Percentiles rank a stretch among this genome's conserved stretches.
Evolutionary conservation across 1,140 invertebrate species (phyloP).

Genomic region (Drosophila parabipectinata): DNA sequence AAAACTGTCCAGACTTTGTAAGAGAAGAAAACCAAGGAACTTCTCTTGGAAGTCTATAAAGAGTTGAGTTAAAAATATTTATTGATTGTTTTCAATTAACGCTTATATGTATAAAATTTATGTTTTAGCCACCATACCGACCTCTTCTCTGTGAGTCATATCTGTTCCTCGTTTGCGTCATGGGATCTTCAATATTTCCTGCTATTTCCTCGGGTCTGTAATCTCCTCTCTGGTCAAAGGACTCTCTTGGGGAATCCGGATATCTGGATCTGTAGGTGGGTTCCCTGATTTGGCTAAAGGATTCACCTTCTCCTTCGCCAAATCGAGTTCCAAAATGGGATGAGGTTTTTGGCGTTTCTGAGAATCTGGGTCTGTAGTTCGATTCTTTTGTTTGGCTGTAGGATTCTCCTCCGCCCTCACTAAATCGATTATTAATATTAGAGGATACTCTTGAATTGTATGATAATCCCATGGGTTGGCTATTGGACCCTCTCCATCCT

Average conservation of each 20-base stretch:
- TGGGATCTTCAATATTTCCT: constrained; percentile 40
- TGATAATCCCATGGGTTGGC: neutral
- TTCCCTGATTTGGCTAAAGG: neutral
- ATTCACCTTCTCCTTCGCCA: neutral
- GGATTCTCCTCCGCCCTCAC: neutral
- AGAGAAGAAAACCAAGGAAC: neutral
- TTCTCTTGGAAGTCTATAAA: constrained; percentile 2
- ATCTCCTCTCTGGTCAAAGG: neutral
- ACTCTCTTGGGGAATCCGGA: neutral
- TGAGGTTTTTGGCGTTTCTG: too few relatives aligned
- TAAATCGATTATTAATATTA: neutral
- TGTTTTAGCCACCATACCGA: constrained; percentile 42
- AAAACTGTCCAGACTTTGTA: constrained; percentile 35
- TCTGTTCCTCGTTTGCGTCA: constrained; percentile 49
- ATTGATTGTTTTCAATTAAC: neutral
- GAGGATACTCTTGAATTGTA: neutral
- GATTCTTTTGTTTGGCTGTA: neutral
- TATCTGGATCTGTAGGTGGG: too few relatives aligned
- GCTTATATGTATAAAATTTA: neutral
- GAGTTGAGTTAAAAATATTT: neutral
- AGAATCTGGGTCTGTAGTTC: neutral
- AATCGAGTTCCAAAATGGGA: neutral
- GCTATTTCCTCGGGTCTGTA: neutral
- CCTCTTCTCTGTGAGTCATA: constrained; percentile 25
- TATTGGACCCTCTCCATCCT: neutral